Evolutionary conservation across 2,888 invertebrate genomes (phyloP), one percentile per base, ranked within the genome.

Genomic region (Sphecodes monilicornis): DNA sequence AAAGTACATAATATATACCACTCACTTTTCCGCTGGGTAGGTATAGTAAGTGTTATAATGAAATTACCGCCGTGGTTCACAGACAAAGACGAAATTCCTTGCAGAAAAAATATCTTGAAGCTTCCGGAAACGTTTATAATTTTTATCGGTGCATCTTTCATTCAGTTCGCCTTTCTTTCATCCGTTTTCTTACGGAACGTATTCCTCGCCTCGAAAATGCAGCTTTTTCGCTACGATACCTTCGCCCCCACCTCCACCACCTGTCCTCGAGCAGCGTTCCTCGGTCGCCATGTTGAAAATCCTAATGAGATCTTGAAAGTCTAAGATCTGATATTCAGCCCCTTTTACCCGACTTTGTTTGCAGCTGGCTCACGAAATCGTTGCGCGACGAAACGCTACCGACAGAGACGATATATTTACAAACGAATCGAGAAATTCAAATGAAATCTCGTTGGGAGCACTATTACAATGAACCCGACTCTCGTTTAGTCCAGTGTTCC

Each of bases 221-320:
- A 72, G 60, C 64, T 64, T 74, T 84, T 76, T 32, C 80, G 43
- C 22, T 29, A n/a, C 54, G 32, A 8, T 43, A 36, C 39, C 16
- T 36, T 26, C 16, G 39, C 13, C 1, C 6, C 32, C 18, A 11
- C 18, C 73, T 18, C 13, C 66, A 3, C 66, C 36, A 22, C 32
- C 66, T 66, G 18, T 66, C 66, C 36, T 36, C 66, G 66, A 66
- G 36, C 66, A 13, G 36, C 36, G 36, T 68, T n/a, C 39, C 36
- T 39, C 13, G n/a, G 68, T 36, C 71, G 69, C 60, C 75, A 72
- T 68, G 57, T 64, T 85, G 86, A 86, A 85, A 85, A 86, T 86
- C 86, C 86, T 86, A 86, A 86, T 86, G 86, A 86, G 86, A 86
- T 86, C 82, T 82, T 79, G 82, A 86, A 82, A 82, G 86, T 86